Evolutionary conservation across 1,140 invertebrate species (phyloP).

Genomic region (Armadillidium nasatum): DNA sequence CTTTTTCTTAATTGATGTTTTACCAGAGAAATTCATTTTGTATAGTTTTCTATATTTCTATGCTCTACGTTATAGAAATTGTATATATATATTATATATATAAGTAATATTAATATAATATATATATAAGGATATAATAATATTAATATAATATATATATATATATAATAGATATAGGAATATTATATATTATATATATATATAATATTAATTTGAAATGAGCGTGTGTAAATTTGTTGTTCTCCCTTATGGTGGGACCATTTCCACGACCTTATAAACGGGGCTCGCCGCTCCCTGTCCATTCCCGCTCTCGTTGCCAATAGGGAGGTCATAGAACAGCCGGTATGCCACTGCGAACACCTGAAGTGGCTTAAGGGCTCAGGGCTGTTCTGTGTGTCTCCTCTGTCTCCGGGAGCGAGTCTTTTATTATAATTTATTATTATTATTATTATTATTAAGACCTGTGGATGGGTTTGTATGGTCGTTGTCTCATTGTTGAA

Average conservation of each 20-base stretch:
- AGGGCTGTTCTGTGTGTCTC: slow-evolving; percentile 46
- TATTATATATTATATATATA: slow-evolving; percentile 1
- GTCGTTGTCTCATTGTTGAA: too few relatives aligned
- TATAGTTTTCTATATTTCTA: neutral
- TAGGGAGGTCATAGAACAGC: slow-evolving; percentile 46
- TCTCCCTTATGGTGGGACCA: slow-evolving; percentile 33
- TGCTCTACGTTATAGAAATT: neutral
- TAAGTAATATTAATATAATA: slow-evolving; percentile 15
- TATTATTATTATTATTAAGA: too few relatives aligned
- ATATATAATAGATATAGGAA: neutral
- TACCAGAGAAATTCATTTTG: too few relatives aligned
- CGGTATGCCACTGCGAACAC: slow-evolving; percentile 42
- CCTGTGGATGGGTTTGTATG: too few relatives aligned
- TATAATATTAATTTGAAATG: slow-evolving; percentile 20
- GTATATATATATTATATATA: slow-evolving; percentile 7
- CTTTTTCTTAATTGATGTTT: too few relatives aligned
- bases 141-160: neutral
- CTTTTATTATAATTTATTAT: too few relatives aligned
- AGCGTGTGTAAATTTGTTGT: slow-evolving; percentile 33
- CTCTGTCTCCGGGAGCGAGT: slow-evolving; percentile 35
- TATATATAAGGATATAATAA: slow-evolving; percentile 1
- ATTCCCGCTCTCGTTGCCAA: slow-evolving; percentile 39
- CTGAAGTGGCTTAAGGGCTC: slow-evolving; percentile 46
- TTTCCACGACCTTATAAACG: slow-evolving; percentile 34
- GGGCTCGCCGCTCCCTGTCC: slow-evolving; percentile 28